Base-by-base conservation (phyloP, 2,888 invertebrate species). In the Leucozona laternaria region DNA sequence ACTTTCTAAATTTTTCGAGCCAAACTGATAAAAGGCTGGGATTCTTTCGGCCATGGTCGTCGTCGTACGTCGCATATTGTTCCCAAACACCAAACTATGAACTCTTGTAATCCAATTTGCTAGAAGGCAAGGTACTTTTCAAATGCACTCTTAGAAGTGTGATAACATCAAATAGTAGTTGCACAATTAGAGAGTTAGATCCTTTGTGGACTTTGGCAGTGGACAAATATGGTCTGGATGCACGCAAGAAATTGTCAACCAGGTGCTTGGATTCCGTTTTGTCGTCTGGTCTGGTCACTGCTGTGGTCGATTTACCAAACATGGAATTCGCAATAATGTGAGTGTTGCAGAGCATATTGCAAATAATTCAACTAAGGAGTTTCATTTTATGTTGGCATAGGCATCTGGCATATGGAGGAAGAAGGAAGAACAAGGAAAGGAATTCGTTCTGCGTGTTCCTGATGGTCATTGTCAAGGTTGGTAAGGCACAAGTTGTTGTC, bases 171-270 rank as follows among this genome's bases (percentile, higher is more conserved):
- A 80, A 81, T 78, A 77, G 77, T 55, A 77, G 75, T 72, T 78
- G 28, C 76, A 85, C 85, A 85, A 81, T 85, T 81, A 85, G 81
- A 81, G 81, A 81, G 77, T 55, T 76, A 68, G 37, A 77, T 85
- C 72, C 84, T 76, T 80, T 79, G 57, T 34, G 57, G 62, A 66
- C 60, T 43, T 25, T 20, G 53, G 66, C 57, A 50, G 64, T 31
- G 77, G 55, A 72, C 80, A 70, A 75, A 68, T 75, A 79, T 83
- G 73, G 68, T 40, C 20, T 55, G 25, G 43, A 68, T 31, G 77
- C 85, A 85, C 81, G 85, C 81, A 57, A 68, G 55, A 57, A 48
- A 76, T 64, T 68, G 58, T 79, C 71, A 71, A 43, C 85, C 85
- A 85, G 85, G 85, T 85, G 85, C 72, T 85, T 50, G 71, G 57